Evolutionary conservation across 2,797 vertebrate species (phyloP), one percentile per base, ranked within the genome.

Genomic region (Staurois parvus): DNA sequence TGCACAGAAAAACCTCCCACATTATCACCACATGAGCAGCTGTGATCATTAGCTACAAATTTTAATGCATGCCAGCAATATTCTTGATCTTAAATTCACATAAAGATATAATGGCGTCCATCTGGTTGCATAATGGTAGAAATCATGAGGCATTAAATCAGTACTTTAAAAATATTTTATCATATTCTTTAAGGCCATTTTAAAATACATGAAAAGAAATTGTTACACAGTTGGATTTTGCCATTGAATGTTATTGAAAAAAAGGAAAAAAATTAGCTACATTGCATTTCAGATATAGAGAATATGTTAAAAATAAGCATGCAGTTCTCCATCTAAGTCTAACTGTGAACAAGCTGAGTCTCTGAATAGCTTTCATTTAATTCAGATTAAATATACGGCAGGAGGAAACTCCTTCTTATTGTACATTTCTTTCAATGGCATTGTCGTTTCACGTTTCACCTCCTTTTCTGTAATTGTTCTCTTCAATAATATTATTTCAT

Each of bases 131-230:
- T 86, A 82, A 62, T 76, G 37, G 69, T 62, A 59, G 34, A 81
- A 81, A 82, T 85, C 67, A 72, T 72, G 72, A 64, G 74, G 28
- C 34, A 72, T 45, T 86, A 72, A 72, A 70, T 82, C 52, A 42
- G 73, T 76, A 37, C 13, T 67, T 82, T 82, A 37, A 76, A n/a
- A 77, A 86, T 34, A 83, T 67, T 15, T 48, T 86, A 72, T 85
- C 70, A 85, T 77, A 82, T 82, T 83, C 74, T 76, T 83, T 67
- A 64, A 86, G 79, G 69, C 29, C 74, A 82, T 82, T 82, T 81
- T 81, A 30, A 85, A 80, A 75, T 62, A 52, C 28, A 45, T 72
- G 48, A 86, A 70, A 74, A 74, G 40, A 86, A 86, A 82, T 86
- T 40, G 67, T 72, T 52, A 62, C 79, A 66, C 79, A 66, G 73